Base-by-base conservation (phyloP, 2,797 vertebrate species). In the Carcharodon carcharias region DNA sequence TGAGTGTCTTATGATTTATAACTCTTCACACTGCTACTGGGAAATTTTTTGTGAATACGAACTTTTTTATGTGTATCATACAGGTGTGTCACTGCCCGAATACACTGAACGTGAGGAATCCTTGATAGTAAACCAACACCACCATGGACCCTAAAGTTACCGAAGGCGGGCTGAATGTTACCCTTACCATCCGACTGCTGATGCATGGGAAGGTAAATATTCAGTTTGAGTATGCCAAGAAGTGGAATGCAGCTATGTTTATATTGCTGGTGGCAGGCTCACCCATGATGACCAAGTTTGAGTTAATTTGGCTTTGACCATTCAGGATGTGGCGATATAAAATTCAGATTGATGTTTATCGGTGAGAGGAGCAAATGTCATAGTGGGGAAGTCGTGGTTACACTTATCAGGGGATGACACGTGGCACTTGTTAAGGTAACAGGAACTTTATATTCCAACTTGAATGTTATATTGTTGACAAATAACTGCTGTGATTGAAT, bases 141-240 rank as follows among this genome's bases (percentile, higher is more conserved):
- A 45, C 50, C 54, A 77, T 95, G 94, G 94, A 95, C 31, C 94
- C 69, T 73, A 95, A 95, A 71, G 58, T 95, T 50, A 95, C 67
- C 8, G 99, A 99, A 97, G 99, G 99, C 0, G 99, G 99, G 95
- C 98, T 99, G 97, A 99, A 99, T 3, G 99, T 99, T 97, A 99
- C 99, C 94, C 98, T 99, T 96, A 99, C 99, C 96, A 99, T 99
- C 97, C 98, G 98, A 96, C 98, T 99, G 96, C 98, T 98, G 97
- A 99, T 99, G 98, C 99, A 99, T 0, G 98, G 98, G 96, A 98
- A 98, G 98, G 98, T 99, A 97, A 58, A n/a, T 95, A 50, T 95
- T 50, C 23, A 61, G n/a, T 95, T 95, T 73, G 50, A 67, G 18
- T 40, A 93, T 23, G 45, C 4, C 40, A 40, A 40, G 0, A 69